Evolutionary conservation across 2,888 invertebrate genomes (phyloP).

Genomic region (Sisyra nigra): DNA sequence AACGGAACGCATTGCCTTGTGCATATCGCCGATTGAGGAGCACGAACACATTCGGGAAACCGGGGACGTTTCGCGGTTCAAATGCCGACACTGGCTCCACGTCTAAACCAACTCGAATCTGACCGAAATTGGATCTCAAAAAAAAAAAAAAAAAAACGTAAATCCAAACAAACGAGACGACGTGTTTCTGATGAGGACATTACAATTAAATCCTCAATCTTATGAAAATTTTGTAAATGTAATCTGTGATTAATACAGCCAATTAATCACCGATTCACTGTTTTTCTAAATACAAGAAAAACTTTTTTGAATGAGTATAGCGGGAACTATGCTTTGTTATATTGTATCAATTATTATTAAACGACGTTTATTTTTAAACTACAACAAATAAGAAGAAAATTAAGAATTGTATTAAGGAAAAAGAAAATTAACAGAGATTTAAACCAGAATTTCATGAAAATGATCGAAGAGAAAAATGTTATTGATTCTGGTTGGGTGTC

Average conservation of each 20-base stretch:
- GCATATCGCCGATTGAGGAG: slow-evolving; percentile 48
- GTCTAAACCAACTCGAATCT: too few relatives aligned
- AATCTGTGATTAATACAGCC: slow-evolving; percentile 36
- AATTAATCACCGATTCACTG: slow-evolving; percentile 27
- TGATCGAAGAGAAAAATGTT: too few relatives aligned
- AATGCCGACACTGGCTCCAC: slow-evolving; percentile 49
- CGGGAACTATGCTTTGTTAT: slow-evolving; percentile 7
- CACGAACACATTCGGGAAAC: slow-evolving; percentile 44
- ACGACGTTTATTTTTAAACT: too few relatives aligned
- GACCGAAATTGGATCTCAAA: neutral
- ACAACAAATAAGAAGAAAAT: too few relatives aligned
- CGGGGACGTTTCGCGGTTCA: slow-evolving; percentile 42
- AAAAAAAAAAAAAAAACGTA: neutral
- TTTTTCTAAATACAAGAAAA: slow-evolving; percentile 11
- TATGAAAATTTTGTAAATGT: slow-evolving; percentile 20
- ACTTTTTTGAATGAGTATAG: slow-evolving; percentile 5
- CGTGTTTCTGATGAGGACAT: neutral
- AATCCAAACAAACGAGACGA: neutral
- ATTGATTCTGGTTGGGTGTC: too few relatives aligned
- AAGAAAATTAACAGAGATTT: too few relatives aligned
- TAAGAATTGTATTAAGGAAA: too few relatives aligned
- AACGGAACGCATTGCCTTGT: slow-evolving; percentile 45
- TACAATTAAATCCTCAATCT: neutral
- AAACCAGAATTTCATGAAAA: too few relatives aligned
- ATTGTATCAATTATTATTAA: too few relatives aligned